phyloP scores from a whole-genome alignment of 2,797 vertebrate species.

The Babyrousa celebensis region DNA sequence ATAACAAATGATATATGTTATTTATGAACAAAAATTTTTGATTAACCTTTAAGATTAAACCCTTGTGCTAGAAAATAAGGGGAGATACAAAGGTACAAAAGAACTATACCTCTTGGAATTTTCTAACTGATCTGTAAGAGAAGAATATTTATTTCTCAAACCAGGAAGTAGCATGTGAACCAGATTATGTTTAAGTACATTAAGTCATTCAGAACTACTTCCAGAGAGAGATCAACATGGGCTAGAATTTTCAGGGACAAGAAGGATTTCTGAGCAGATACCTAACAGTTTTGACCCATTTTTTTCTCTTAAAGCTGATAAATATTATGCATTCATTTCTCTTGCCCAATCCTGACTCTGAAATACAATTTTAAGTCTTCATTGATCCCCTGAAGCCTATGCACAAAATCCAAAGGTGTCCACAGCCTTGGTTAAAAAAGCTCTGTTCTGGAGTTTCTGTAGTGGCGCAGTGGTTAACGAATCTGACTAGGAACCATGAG shows the following conservation, averaged over 20 bases:
- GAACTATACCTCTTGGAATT: background rate
- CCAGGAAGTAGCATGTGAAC: background rate
- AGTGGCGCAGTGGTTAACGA: no score
- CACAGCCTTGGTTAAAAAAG: background rate
- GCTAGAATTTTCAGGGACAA: background rate
- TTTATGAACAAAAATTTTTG: background rate
- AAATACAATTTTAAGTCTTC: background rate
- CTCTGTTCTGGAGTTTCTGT: no score
- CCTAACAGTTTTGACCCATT: background rate
- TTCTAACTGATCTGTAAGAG: background rate
- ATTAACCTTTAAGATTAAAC: background rate
- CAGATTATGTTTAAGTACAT: background rate
- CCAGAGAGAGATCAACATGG: background rate
- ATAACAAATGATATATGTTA: background rate
- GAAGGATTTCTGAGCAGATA: slow-evolving; percentile 16
- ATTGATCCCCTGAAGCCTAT: background rate
- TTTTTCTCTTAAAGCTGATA: background rate
- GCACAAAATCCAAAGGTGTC: background rate
- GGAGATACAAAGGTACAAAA: background rate
- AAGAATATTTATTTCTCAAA: background rate
- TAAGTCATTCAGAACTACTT: slow-evolving; percentile 40
- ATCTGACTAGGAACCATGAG: no score
- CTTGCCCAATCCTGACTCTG: background rate
- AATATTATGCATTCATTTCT: background rate
- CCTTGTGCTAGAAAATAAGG: background rate